phyloP scores from a whole-genome alignment of 2,113 vertebrate genomes.

The Microtus oregoni region DNA sequence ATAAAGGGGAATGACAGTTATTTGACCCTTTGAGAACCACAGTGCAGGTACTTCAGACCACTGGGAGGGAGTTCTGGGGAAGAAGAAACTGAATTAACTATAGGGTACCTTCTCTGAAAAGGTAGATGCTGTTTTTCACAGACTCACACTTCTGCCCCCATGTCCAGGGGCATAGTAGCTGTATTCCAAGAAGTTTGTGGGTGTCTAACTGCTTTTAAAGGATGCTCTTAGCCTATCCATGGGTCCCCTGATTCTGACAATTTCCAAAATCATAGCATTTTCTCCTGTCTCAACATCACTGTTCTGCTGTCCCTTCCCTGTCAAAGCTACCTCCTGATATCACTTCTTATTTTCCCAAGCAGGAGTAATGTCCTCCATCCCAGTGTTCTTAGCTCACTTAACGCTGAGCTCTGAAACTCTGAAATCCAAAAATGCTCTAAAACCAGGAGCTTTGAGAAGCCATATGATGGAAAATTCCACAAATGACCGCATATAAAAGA shows the following conservation, averaged over 20 bases:
- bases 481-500: neutral
- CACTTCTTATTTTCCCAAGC: neutral
- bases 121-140: neutral
- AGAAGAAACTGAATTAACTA: neutral
- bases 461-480: neutral
- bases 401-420: neutral
- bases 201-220: neutral
- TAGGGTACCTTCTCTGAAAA: neutral
- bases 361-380: neutral
- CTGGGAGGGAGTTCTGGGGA: neutral
- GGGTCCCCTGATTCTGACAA: neutral
- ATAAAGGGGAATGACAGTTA: neutral
- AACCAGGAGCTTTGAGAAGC: neutral
- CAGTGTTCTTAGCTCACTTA: neutral
- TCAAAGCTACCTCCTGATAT: neutral
- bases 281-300: neutral
- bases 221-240: neutral
- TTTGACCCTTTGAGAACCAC: conserved; percentile 39
- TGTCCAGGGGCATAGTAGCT: neutral
- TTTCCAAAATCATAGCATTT: neutral
- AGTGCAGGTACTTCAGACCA: neutral
- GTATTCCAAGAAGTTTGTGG: conserved; percentile 38
- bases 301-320: neutral
- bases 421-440: neutral
- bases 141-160: neutral